A percentile compares a stretch with the other conserved stretches of the same genome.
Conservation (phyloP, 2,888 invertebrate genomes). For the Lasioglossum figueresi region DNA sequence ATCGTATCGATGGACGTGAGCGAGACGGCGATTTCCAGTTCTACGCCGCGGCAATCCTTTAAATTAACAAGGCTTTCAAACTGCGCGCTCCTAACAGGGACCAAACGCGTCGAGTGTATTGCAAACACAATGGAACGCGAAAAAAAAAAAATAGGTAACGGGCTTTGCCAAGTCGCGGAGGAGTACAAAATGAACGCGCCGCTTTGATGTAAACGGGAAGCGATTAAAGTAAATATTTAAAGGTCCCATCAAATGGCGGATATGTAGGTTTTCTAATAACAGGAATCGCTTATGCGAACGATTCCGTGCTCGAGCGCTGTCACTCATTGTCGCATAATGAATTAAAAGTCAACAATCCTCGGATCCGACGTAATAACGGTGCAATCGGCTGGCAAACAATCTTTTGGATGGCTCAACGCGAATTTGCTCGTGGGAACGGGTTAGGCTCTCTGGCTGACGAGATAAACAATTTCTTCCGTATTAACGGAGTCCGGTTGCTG, state of each 20-base stretch:
- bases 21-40: neutral
- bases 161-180: slow-evolving; percentile 17
- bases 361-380: neutral
- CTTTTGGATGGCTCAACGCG: neutral
- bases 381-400: neutral
- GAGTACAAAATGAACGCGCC: slow-evolving; percentile 4
- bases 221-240: slow-evolving; percentile 44
- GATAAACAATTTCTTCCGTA: neutral
- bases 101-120: slow-evolving; percentile 32
- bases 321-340: neutral
- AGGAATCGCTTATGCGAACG: neutral
- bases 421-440: neutral
- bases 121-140: slow-evolving; percentile 32
- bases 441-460: neutral
- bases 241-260: neutral
- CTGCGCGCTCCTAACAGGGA: neutral
- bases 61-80: slow-evolving; percentile 26
- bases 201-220: slow-evolving; percentile 24
- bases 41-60: slow-evolving; percentile 1
- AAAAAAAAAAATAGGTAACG: slow-evolving; percentile 13
- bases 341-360: slow-evolving; percentile 5
- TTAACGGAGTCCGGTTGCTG: neutral
- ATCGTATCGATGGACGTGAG: slow-evolving; percentile 8
- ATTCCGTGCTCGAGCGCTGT: neutral
- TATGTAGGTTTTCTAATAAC: slow-evolving; percentile 18